These are phyloP conservation scores for Odontamblyopus rebecca DNA, from an alignment of 2,797 vertebrate genomes.

Conservation along the genomic window DNA sequence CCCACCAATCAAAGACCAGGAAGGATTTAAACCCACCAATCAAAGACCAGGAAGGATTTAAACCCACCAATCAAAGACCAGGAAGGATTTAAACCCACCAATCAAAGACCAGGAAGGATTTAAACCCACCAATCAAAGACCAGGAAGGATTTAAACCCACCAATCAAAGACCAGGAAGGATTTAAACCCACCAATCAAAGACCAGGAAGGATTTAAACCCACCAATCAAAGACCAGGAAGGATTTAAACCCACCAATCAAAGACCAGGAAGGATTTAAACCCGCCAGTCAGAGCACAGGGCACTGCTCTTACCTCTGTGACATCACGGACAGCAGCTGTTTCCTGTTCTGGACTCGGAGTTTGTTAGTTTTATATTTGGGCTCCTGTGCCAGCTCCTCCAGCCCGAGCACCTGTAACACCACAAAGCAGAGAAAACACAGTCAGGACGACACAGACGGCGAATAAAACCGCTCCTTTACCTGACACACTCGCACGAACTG, in stretches of 20 bases:
- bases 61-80: conserved; percentile 23
- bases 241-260: not conserved
- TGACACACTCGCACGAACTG: conserved; percentile 89
- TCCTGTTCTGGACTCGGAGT: conserved; percentile 87
- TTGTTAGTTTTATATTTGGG: conserved; percentile 86
- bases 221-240: not conserved
- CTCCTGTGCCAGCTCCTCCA: conserved; percentile 78
- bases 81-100: not conserved
- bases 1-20: not conserved
- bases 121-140: not conserved
- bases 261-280: conserved; percentile 29
- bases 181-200: not conserved
- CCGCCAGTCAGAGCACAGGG: not conserved
- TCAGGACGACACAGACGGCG: too few relatives aligned
- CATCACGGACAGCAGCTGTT: conserved; percentile 63
- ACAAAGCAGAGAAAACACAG: too few relatives aligned
- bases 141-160: not conserved
- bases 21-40: not conserved
- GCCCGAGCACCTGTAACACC: conserved; percentile 79
- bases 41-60: not conserved
- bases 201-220: not conserved
- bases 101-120: not conserved
- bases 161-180: not conserved
- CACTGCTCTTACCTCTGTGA: conserved; percentile 69
- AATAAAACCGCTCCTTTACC: conserved; percentile 62